Conservation (phyloP, 2,113 vertebrate genomes). For the Syngnathus typhle region DNA sequence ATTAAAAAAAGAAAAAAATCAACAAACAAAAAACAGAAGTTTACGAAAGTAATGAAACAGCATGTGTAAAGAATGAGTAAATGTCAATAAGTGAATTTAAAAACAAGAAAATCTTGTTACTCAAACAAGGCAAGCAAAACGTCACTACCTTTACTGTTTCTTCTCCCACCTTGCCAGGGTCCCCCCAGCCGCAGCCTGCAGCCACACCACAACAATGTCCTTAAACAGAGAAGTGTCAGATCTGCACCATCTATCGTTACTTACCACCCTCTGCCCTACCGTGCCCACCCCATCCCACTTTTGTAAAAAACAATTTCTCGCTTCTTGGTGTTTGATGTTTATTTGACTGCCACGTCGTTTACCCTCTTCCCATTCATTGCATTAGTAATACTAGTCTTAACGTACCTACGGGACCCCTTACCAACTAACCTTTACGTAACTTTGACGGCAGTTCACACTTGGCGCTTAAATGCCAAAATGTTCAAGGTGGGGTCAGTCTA, state of each 20-base stretch:
- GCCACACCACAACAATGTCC: conserved; percentile 68
- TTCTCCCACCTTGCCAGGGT: conserved; percentile 60
- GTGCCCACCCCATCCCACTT: conserved; percentile 8
- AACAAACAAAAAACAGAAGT: conserved; percentile 7
- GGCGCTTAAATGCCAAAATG: conserved; percentile 17
- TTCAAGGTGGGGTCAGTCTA: background rate
- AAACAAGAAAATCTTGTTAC: conserved; percentile 53
- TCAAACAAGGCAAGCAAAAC: conserved; percentile 68
- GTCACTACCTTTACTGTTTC: conserved; percentile 67
- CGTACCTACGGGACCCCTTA: background rate
- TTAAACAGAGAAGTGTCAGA: conserved; percentile 70
- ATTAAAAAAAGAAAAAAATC: conserved; percentile 6
- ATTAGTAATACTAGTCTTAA: background rate
- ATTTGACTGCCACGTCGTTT: background rate
- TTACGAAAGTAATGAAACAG: conserved; percentile 30
- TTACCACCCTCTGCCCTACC: conserved; percentile 33
- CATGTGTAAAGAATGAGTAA: conserved; percentile 14
- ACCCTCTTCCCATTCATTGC: conserved; percentile 15
- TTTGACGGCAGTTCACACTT: background rate
- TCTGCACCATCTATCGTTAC: conserved; percentile 56
- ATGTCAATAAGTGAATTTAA: conserved; percentile 22
- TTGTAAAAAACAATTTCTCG: no score
- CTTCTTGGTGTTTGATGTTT: background rate
- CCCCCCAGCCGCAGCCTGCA: conserved; percentile 62
- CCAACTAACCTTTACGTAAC: background rate